These are phyloP conservation scores for Enteromius trimaculatus DNA, from an alignment of 2,797 vertebrate species.

Conservation along the genomic window DNA sequence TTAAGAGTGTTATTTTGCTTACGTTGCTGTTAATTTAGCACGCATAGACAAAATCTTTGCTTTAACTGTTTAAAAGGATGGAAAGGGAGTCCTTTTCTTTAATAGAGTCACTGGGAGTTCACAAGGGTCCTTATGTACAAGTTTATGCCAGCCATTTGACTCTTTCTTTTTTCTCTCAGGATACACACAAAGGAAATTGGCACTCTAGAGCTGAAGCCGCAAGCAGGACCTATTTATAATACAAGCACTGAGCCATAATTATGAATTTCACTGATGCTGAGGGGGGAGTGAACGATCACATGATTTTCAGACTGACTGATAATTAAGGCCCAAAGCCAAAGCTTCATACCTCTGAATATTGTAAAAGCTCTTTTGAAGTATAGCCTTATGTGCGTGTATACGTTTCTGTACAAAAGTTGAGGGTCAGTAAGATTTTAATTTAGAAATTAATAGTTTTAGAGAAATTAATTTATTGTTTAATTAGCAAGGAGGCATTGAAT, in stretches of 20 bases:
- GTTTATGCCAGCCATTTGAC: background rate
- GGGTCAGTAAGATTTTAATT: too few relatives aligned
- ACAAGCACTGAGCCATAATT: slow-evolving; percentile 14
- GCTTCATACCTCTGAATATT: slow-evolving; percentile 4
- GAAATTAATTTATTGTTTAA: background rate
- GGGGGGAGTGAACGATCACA: slow-evolving; percentile 20
- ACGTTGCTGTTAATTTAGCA: background rate
- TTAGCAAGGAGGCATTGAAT: background rate
- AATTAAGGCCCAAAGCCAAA: background rate
- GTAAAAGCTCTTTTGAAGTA: slow-evolving; percentile 47
- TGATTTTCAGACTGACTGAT: slow-evolving; percentile 25
- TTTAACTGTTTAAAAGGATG: background rate
- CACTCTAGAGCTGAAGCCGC: slow-evolving; percentile 7
- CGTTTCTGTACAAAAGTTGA: too few relatives aligned
- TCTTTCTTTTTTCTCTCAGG: slow-evolving; percentile 7
- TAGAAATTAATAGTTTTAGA: background rate
- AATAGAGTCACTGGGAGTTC: background rate
- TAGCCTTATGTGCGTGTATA: background rate
- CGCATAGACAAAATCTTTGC: background rate
- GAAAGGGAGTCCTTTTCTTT: background rate
- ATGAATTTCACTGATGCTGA: slow-evolving; percentile 24
- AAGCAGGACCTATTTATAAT: slow-evolving; percentile 29
- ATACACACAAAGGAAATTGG: slow-evolving; percentile 21
- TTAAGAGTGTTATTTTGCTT: background rate
- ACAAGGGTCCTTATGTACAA: background rate